Evolutionary conservation across 2,888 invertebrate species (phyloP), one percentile per base, ranked within the genome.

Genomic region (Noctua pronuba): DNA sequence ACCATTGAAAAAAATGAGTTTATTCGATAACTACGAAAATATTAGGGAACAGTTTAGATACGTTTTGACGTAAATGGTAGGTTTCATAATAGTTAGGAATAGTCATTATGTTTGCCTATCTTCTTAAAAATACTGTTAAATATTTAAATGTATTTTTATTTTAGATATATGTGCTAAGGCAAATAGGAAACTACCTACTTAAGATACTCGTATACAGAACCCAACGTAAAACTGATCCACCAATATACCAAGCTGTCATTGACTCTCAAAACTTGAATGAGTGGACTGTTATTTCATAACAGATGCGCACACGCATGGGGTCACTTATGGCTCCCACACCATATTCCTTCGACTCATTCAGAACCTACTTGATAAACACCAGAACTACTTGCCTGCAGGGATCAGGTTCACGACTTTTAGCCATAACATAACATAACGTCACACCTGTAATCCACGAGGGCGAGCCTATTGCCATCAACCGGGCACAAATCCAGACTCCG

Each of bases 261-360:
- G 89, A 86, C 86, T 84, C 88, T 81, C 75, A 79, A 85, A 87
- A 73, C 79, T 83, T 85, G 81, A 88, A 88, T 88, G 71, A 84
- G 70, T 73, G 72, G 77, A 82, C 80, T 88, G 80, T 86, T 87
- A 86, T 87, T 81, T 82, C 84, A 83, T 87, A 88, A 87, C 79
- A 84, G n/a, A n/a, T 80, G 79, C 75, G 67, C 77, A 68, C 69
- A 76, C 82, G 78, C 80, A 58, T 71, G 70, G 82, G 83, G 72
- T 87, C 88, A 86, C 74, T 85, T 76, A 69, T 41, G 41, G 41
- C 60, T 64, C 55, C 31, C 31, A 55, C 65, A 64, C 49, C 35
- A 58, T 84, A 80, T 67, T 82, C 46, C 73, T 77, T 31, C 80
- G 46, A 83, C 74, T 81, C 76, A 79, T 75, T 83, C 52, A 49